Percentiles rank a stretch among this genome's conserved stretches.
Evolutionary conservation across 2,113 vertebrate genomes (phyloP).

Genomic region (Daubentonia madagascariensis): DNA sequence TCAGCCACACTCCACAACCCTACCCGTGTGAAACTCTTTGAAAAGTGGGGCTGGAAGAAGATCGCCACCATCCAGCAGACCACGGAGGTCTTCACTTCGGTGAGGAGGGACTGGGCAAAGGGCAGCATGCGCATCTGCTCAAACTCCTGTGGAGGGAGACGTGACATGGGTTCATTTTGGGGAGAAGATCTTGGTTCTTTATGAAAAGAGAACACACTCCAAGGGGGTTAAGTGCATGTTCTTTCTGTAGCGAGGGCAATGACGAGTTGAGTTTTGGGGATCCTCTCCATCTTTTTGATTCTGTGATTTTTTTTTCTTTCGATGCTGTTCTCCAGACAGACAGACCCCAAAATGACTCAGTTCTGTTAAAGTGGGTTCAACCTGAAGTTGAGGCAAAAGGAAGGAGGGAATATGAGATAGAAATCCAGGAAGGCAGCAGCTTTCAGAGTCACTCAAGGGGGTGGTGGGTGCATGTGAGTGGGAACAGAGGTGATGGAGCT

Average conservation of each 20-base stretch:
- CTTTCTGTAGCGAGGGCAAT: slow-evolving; percentile 13
- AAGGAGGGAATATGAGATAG: not conserved
- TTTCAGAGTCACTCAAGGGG: not conserved
- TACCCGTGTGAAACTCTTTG: slow-evolving; percentile 94
- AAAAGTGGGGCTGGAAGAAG: slow-evolving; percentile 97
- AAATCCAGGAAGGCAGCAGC: not conserved
- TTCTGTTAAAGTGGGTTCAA: not conserved
- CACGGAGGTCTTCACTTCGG: slow-evolving; percentile 97
- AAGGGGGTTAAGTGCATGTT: not conserved
- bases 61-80: slow-evolving; percentile 99
- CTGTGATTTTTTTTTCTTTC: not conserved
- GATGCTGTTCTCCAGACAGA: not conserved
- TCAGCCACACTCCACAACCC: slow-evolving; percentile 97
- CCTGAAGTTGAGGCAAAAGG: not conserved
- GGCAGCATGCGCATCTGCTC: too few species aligned
- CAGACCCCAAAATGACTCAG: not conserved
- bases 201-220: not conserved
- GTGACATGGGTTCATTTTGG: rapidly evolving
- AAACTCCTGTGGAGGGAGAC: not conserved
- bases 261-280: not conserved
- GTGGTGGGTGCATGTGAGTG: not conserved
- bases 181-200: not conserved
- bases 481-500: not conserved
- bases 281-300: not conserved
- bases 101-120: slow-evolving; percentile 76